Base-by-base conservation (phyloP, 2,113 vertebrate genomes). In the Marcusenius ussheri region DNA sequence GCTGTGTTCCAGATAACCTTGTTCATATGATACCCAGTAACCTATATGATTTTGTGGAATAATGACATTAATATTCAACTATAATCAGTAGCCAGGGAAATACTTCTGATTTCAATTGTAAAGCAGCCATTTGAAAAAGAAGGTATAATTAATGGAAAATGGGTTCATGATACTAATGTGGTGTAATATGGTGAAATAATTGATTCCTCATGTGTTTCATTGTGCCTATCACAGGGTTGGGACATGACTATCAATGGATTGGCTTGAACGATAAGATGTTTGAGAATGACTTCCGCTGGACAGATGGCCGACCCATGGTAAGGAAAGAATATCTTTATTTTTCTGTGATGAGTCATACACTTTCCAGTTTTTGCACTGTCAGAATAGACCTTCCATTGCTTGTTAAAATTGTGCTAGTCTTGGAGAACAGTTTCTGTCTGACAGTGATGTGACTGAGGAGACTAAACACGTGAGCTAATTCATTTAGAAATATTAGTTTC, bases 191-290 rank as follows among this genome's bases (percentile, higher is more conserved):
- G 94, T 45, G 91, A 94, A 90, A 80, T 74, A 91, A 90, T 89
- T 90, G 89, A 92, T 42, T 90, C 84, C 84, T 53, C 90, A 17
- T 87, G 87, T 93, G 35, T 53, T 93, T 93, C 42, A 42, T 90
- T 47, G 51, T 85, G 58, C 7, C 74, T 0, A n/a, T 31, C 56
- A 87, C 93, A 99, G 98, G 97, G 90, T 94, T 99, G 94, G 98
- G 97, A 17, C 97, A 97, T 77, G 98, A 99, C 91, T 99, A 99
- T 91, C 98, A 99, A 94, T 99, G 98, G 98, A 97, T 98, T 91
- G 98, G 98, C 35, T 97, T 99, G 53, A 99, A 98, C 66, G 98
- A 99, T 96, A 98, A 97, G 94, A 99, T 99, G 98, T 99, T 98
- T 92, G 98, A 99, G 93, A 95, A 96, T 88, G 98, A 99, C 93